These are phyloP conservation scores for Columba janthina DNA, from an alignment of 2,113 vertebrate genomes.

Conservation along the genomic window DNA sequence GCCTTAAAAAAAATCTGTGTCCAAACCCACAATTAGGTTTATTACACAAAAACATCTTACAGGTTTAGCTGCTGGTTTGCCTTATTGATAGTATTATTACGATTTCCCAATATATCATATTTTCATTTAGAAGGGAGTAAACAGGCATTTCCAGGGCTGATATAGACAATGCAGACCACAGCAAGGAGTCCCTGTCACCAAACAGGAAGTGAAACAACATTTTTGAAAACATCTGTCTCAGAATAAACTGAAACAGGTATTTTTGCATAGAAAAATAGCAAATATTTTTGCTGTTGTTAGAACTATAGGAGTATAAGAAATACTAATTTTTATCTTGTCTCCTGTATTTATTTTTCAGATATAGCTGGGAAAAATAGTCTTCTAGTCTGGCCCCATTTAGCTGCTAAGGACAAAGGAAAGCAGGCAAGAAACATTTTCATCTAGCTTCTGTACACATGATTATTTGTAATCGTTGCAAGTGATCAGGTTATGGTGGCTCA, in stretches of 20 bases:
- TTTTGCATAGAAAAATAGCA: not conserved
- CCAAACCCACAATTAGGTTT: not conserved
- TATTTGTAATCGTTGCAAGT: not conserved
- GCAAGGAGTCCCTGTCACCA: not conserved
- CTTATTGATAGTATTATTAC: not conserved
- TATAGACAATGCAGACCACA: not conserved
- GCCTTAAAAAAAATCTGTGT: not conserved
- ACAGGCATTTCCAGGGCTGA: not conserved
- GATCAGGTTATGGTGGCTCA: not conserved
- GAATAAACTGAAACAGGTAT: not conserved
- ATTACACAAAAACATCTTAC: not conserved
- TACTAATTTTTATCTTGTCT: not conserved
- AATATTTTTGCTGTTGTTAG: not conserved
- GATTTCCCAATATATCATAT: not conserved
- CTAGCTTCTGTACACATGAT: not conserved
- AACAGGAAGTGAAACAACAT: not conserved
- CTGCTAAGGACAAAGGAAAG: not conserved
- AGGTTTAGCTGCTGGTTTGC: not conserved
- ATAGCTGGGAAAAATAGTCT: not conserved
- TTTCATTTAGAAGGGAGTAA: not conserved
- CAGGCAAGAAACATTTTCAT: not conserved
- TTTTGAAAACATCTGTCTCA: not conserved
- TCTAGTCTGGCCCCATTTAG: not conserved
- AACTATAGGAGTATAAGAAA: not conserved
- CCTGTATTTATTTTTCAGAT: not conserved